These are phyloP conservation scores for Crocallis elinguaria DNA, from an alignment of 2,888 invertebrate species.

Conservation along the genomic window DNA sequence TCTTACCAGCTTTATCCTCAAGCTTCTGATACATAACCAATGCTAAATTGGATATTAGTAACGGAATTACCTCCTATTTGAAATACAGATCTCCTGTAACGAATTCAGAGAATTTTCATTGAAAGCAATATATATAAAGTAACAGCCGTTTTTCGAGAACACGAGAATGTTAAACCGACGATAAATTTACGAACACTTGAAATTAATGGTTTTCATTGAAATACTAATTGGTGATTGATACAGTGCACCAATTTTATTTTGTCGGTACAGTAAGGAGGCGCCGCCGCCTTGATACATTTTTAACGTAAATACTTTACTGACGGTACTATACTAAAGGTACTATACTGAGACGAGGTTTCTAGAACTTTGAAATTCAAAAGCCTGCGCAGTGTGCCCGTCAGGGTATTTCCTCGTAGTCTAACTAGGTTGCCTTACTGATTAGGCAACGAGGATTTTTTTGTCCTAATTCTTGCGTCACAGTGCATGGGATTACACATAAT, in stretches of 20 bases:
- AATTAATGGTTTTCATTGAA: conserved; percentile 40
- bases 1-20: too few species aligned
- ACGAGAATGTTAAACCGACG: conserved; percentile 37
- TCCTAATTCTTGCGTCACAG: too few species aligned
- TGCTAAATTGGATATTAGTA: too few species aligned
- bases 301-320: neutral
- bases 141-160: conserved; percentile 31
- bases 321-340: neutral
- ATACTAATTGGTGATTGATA: conserved; percentile 38
- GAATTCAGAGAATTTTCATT: conserved; percentile 45
- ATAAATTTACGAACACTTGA: conserved; percentile 37
- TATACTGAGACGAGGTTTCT: too few species aligned
- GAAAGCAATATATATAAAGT: conserved; percentile 44
- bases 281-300: neutral
- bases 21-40: too few species aligned
- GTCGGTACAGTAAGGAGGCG: neutral
- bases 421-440: too few species aligned
- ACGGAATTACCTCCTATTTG: too few species aligned
- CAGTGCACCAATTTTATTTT: conserved; percentile 4
- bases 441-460: too few species aligned
- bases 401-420: too few species aligned
- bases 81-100: conserved; percentile 9
- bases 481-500: too few species aligned
- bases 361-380: too few species aligned
- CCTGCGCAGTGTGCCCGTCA: too few species aligned